Evolutionary conservation across 2,797 vertebrate species (phyloP).

Genomic region (Rhinophrynus dorsalis): DNA sequence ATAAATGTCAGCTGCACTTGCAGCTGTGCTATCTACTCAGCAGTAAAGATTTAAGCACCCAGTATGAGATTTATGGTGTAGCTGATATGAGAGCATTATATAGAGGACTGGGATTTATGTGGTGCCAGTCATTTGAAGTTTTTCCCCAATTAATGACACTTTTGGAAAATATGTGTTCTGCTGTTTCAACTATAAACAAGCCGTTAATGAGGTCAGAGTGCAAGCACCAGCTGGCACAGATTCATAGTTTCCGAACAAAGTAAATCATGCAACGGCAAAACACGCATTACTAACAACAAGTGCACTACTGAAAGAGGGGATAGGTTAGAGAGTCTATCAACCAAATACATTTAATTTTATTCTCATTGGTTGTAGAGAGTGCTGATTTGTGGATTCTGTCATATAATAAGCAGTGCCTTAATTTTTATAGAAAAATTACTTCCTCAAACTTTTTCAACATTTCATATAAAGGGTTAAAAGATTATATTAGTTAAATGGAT

Average conservation of each 20-base stretch:
- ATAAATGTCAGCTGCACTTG: background rate
- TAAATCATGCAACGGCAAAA: conserved; percentile 48
- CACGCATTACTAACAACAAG: background rate
- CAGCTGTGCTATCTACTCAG: conserved; percentile 5
- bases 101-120: conserved; percentile 58
- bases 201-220: conserved; percentile 59
- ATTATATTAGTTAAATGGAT: too few species aligned
- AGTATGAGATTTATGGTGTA: conserved; percentile 25
- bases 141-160: conserved; percentile 65
- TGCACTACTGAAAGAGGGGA: background rate
- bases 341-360: background rate
- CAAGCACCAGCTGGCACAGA: conserved; percentile 54
- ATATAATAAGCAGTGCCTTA: too few species aligned
- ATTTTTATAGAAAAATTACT: too few species aligned
- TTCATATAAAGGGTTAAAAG: too few species aligned
- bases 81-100: conserved; percentile 36
- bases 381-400: too few species aligned
- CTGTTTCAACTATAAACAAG: conserved; percentile 63
- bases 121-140: conserved; percentile 64
- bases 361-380: too few species aligned
- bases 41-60: conserved; percentile 30
- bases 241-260: conserved; percentile 56
- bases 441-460: too few species aligned
- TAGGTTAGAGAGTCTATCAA: background rate
- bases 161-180: conserved; percentile 53